Conservation (phyloP, 2,113 vertebrate genomes). For the Anarhynchus alexandrinus region DNA sequence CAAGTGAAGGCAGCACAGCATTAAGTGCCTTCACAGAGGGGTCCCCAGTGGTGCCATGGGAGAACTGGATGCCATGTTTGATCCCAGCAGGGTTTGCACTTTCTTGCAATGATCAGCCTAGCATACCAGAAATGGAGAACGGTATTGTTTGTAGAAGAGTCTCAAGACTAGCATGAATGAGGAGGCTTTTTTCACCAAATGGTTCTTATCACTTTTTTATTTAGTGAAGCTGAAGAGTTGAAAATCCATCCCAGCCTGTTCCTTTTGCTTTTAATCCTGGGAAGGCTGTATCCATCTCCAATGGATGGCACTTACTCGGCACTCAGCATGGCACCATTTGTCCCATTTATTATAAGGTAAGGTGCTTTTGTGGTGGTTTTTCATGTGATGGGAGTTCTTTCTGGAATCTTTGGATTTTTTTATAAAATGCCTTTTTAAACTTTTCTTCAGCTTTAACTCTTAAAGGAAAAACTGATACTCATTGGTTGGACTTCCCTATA, state of each 20-base stretch:
- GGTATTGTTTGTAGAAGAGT: not conserved
- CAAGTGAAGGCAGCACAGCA: not conserved
- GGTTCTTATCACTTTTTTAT: not conserved
- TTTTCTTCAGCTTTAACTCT: not conserved
- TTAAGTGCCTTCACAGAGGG: not conserved
- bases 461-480: not conserved
- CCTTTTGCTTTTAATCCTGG: slow-evolving; percentile 88
- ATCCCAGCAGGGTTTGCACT: not conserved
- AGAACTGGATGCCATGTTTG: not conserved
- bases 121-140: not conserved
- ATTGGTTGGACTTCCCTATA: not conserved
- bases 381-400: not conserved
- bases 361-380: not conserved
- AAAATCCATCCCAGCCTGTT: slow-evolving; percentile 90
- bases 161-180: not conserved
- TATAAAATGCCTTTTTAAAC: not conserved
- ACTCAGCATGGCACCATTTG: slow-evolving; percentile 86
- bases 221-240: slow-evolving; percentile 67
- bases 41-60: not conserved
- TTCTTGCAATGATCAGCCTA: not conserved
- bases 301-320: slow-evolving; percentile 89
- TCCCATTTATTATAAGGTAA: slow-evolving; percentile 91
- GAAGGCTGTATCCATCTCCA: slow-evolving; percentile 91
- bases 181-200: not conserved
- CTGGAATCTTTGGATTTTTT: not conserved